Conservation (phyloP, 2,797 vertebrate genomes). For the Tenualosa ilisha region DNA sequence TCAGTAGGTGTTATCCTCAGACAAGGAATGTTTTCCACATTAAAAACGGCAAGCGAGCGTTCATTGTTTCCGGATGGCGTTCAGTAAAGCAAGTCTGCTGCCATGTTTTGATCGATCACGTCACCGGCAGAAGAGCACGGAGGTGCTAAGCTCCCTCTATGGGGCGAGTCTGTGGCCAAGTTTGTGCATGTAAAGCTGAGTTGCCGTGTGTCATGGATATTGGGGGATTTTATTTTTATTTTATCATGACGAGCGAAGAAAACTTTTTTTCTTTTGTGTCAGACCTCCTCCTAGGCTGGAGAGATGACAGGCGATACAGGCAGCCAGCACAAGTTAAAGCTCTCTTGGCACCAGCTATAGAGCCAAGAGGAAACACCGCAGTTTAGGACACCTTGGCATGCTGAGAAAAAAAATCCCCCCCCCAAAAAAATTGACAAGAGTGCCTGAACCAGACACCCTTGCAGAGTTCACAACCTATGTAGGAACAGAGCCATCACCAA, state of each 20-base stretch:
- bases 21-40: constrained; percentile 59
- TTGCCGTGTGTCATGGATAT: neutral
- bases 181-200: neutral
- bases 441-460: constrained; percentile 17
- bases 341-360: neutral
- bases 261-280: constrained; percentile 15
- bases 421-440: neutral
- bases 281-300: neutral
- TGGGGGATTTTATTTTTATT: constrained; percentile 17
- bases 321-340: neutral
- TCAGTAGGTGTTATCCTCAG: constrained; percentile 52
- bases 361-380: neutral
- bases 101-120: constrained; percentile 44
- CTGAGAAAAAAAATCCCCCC: neutral
- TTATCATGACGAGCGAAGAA: neutral
- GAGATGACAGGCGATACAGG: constrained; percentile 14
- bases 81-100: constrained; percentile 42
- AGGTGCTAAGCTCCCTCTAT: neutral
- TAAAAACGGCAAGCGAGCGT: constrained; percentile 44
- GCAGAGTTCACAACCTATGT: constrained; percentile 54
- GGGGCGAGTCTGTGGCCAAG: neutral
- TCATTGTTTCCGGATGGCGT: constrained; percentile 61
- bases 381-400: constrained; percentile 30
- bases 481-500: constrained; percentile 39
- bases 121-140: constrained; percentile 41